Conservation (phyloP, 2,113 vertebrate genomes). For the Scomber japonicus region DNA sequence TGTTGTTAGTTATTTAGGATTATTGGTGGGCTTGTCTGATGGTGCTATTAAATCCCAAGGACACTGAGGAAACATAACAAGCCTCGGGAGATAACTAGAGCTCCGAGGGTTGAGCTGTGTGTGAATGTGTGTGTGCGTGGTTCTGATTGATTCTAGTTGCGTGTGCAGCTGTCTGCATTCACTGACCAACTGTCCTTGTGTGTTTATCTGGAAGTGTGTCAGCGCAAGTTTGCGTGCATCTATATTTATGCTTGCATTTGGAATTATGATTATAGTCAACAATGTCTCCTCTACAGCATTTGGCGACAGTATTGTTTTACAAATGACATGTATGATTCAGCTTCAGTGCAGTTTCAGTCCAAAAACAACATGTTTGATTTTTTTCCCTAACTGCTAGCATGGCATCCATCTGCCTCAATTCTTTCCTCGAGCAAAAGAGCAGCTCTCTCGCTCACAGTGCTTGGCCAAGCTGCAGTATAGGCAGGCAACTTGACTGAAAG, state of each 20-base stretch:
- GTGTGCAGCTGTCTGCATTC: constrained; percentile 32
- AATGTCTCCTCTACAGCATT: constrained; percentile 13
- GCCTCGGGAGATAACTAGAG: constrained; percentile 60
- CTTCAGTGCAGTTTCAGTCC: background rate
- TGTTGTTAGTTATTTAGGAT: constrained; percentile 44
- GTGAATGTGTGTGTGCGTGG: background rate
- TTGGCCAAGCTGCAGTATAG: constrained; percentile 17
- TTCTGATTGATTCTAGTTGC: constrained; percentile 47
- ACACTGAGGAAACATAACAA: constrained; percentile 71
- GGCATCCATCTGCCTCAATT: constrained; percentile 29
- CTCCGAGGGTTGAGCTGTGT: constrained; percentile 11
- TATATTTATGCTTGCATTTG: constrained; percentile 31
- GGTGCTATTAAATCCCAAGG: constrained; percentile 67
- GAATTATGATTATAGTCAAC: constrained; percentile 12
- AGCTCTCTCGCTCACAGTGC: constrained; percentile 22
- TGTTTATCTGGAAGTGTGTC: constrained; percentile 18
- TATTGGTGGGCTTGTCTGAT: constrained; percentile 41
- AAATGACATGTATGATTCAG: constrained; percentile 14
- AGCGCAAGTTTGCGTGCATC: background rate
- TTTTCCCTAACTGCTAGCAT: background rate
- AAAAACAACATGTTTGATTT: constrained; percentile 31
- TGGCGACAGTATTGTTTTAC: constrained; percentile 12
- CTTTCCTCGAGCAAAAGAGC: constrained; percentile 21
- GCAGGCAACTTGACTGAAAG: constrained; percentile 27
- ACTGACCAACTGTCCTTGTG: constrained; percentile 38